Percentiles rank a stretch among this genome's conserved stretches.
These are phyloP conservation scores for Sitobion miscanthi DNA, from an alignment of 1,140 invertebrate genomes.

Conservation along the genomic window DNA sequence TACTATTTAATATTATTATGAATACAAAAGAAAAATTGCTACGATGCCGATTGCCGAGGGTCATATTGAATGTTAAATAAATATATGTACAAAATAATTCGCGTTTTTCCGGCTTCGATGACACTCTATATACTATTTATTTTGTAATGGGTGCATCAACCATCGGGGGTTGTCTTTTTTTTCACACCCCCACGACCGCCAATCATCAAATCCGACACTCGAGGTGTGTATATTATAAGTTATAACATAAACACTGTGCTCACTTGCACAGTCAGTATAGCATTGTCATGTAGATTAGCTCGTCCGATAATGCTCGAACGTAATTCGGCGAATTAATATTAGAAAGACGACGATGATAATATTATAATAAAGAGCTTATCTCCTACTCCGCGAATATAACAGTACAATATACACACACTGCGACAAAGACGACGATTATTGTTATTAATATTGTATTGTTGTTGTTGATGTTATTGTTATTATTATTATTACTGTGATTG, in stretches of 20 bases:
- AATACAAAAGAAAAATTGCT: too few relatives aligned
- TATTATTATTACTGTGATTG: neutral
- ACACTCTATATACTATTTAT: too few relatives aligned
- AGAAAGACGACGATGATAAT: neutral
- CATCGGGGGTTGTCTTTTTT: neutral
- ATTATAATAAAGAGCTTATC: conserved; percentile 37
- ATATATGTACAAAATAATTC: too few relatives aligned
- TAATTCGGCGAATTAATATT: neutral
- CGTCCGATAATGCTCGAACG: neutral
- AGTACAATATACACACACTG: neutral
- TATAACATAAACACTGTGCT: neutral
- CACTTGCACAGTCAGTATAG: neutral
- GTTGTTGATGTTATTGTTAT: neutral
- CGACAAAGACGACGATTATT: neutral
- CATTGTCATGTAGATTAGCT: conserved; percentile 12
- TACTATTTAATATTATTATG: too few relatives aligned
- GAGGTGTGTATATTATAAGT: neutral
- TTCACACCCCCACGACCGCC: neutral
- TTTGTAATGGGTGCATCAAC: too few relatives aligned
- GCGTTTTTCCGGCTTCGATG: too few relatives aligned
- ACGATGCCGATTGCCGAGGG: too few relatives aligned
- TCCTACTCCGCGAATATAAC: neutral
- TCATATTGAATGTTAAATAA: too few relatives aligned
- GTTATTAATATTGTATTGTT: neutral
- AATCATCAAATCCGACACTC: neutral